A percentile compares a stretch with the other conserved stretches of the same genome.
phyloP scores from a whole-genome alignment of 2,888 invertebrate genomes.

The Petrolisthes cinctipes region DNA sequence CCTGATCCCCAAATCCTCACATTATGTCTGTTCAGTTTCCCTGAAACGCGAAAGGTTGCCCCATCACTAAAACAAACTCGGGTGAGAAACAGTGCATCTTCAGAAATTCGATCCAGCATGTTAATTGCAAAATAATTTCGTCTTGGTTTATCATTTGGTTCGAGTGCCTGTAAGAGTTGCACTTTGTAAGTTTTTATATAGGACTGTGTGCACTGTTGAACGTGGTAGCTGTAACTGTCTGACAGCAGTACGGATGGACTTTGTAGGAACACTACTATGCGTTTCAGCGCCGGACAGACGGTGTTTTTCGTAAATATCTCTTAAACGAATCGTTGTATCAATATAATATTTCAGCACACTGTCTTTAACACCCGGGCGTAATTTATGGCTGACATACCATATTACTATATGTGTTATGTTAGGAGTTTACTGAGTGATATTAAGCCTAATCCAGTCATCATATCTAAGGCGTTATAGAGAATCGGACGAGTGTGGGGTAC shows the following conservation, averaged over 20 bases:
- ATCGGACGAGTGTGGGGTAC: too few relatives aligned
- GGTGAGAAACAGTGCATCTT: neutral
- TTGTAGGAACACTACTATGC: neutral
- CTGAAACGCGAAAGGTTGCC: slow-evolving; percentile 11
- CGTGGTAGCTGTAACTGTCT: slow-evolving; percentile 20
- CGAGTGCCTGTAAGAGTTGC: slow-evolving; percentile 23
- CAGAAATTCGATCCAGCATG: neutral
- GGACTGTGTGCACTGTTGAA: slow-evolving; percentile 22
- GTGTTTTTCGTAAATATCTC: too few relatives aligned
- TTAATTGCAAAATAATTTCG: neutral
- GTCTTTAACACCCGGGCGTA: too few relatives aligned
- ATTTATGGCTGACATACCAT: too few relatives aligned
- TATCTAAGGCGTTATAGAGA: too few relatives aligned
- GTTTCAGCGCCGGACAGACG: slow-evolving; percentile 12
- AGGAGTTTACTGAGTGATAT: too few relatives aligned
- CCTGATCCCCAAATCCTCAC: slow-evolving; percentile 25
- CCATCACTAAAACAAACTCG: slow-evolving; percentile 23
- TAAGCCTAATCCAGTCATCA: too few relatives aligned
- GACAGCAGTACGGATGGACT: slow-evolving; percentile 35
- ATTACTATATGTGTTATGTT: too few relatives aligned
- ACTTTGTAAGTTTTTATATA: slow-evolving; percentile 33
- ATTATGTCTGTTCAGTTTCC: slow-evolving; percentile 48
- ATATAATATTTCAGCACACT: too few relatives aligned
- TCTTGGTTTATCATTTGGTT: slow-evolving; percentile 27
- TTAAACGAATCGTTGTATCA: too few relatives aligned